These are phyloP conservation scores for Drosophila silvestris DNA, from an alignment of 2,888 invertebrate species.

Conservation along the genomic window DNA sequence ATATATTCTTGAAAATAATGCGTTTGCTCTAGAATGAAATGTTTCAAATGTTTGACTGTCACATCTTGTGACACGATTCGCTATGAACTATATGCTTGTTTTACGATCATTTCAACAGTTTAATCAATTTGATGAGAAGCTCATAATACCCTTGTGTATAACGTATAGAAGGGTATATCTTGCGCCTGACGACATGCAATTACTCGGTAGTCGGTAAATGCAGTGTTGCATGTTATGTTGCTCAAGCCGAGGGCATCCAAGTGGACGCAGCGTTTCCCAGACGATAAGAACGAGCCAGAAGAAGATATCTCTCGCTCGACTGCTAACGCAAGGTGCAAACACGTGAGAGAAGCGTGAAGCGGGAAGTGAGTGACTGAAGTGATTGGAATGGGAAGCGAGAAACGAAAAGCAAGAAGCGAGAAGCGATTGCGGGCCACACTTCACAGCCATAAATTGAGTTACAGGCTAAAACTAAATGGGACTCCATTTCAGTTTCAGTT, in stretches of 20 bases:
- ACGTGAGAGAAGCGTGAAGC: conserved; percentile 3
- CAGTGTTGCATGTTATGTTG: conserved; percentile 3
- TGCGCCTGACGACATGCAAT: not conserved
- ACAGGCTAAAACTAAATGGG: conserved; percentile 57
- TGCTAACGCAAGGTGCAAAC: conserved; percentile 32
- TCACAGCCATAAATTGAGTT: conserved; percentile 63
- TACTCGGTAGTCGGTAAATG: not conserved
- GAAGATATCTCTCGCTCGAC: conserved; percentile 7
- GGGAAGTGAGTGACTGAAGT: not conserved
- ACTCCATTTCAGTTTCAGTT: conserved; percentile 48
- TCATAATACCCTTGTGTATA: not conserved
- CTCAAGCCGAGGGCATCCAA: conserved; percentile 7
- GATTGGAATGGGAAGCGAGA: not conserved
- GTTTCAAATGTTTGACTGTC: too few relatives aligned
- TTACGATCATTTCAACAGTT: not conserved
- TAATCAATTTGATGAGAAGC: not conserved
- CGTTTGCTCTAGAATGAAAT: too few relatives aligned
- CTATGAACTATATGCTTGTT: not conserved
- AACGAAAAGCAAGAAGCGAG: not conserved
- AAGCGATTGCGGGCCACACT: conserved; percentile 31
- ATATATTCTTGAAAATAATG: not conserved
- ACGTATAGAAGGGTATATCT: not conserved
- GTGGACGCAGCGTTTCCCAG: conserved; percentile 4
- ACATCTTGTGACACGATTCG: not conserved
- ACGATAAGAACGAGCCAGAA: conserved; percentile 1